A percentile compares a stretch with the other conserved stretches of the same genome.
Evolutionary conservation across 1,140 invertebrate species (phyloP).

Genomic region (Danaus plexippus): DNA sequence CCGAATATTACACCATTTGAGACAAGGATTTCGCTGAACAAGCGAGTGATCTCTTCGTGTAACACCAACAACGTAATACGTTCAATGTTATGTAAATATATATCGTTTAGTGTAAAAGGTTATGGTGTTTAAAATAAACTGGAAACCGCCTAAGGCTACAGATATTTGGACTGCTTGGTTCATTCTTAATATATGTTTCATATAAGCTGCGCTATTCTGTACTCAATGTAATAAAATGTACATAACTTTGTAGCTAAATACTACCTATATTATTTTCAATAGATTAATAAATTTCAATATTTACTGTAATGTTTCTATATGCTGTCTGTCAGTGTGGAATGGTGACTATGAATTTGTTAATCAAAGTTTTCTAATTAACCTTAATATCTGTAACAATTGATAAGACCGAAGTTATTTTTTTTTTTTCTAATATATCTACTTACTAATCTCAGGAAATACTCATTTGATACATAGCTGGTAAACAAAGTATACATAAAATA

Average conservation of each 20-base stretch:
- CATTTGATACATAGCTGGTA: no score
- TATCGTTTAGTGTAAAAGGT: slow-evolving; percentile 25
- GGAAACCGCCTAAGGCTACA: slow-evolving; percentile 40
- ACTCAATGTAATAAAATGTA: slow-evolving; percentile 61
- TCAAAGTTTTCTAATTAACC: slow-evolving; percentile 6
- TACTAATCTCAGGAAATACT: no score
- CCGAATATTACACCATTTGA: slow-evolving; percentile 91
- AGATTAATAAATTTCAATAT: slow-evolving; percentile 19
- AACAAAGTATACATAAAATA: no score
- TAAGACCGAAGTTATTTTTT: background rate
- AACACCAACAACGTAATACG: slow-evolving; percentile 24
- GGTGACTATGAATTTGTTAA: background rate
- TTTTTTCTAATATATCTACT: no score
- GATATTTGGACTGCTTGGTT: slow-evolving; percentile 23
- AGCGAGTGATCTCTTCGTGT: slow-evolving; percentile 68
- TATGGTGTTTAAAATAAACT: slow-evolving; percentile 33
- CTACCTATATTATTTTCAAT: slow-evolving; percentile 33
- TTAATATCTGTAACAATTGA: background rate
- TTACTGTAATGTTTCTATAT: no score
- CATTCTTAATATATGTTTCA: slow-evolving; percentile 32
- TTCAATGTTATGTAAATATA: slow-evolving; percentile 25
- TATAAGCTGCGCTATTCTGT: slow-evolving; percentile 20
- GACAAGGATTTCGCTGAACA: slow-evolving; percentile 68
- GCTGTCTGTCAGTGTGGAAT: no score
- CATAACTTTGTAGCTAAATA: slow-evolving; percentile 38